phyloP scores from a whole-genome alignment of 2,113 vertebrate genomes.

The Xiphias gladius region DNA sequence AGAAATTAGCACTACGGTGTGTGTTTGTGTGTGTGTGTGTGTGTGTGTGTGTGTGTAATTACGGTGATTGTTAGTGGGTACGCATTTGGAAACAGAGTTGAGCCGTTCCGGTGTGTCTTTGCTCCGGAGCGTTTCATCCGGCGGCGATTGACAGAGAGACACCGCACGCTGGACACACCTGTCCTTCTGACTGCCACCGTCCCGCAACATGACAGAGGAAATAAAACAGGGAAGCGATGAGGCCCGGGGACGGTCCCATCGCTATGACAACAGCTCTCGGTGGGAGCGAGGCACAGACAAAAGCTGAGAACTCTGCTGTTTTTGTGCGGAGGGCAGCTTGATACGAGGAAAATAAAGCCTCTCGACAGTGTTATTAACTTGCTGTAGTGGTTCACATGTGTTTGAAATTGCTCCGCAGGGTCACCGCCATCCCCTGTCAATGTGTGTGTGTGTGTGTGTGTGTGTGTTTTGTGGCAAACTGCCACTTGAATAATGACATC shows the following conservation, averaged over 20 bases:
- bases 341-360: conserved; percentile 7
- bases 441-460: background rate
- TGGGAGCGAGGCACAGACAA: conserved; percentile 1
- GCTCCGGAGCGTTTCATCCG: background rate
- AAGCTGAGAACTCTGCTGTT: conserved; percentile 20
- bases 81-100: too few relatives aligned
- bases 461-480: too few relatives aligned
- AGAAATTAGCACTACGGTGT: too few relatives aligned
- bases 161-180: too few relatives aligned
- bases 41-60: too few relatives aligned
- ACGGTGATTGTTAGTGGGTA: too few relatives aligned
- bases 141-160: background rate
- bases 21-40: too few relatives aligned
- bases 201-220: background rate
- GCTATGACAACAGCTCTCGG: conserved; percentile 53
- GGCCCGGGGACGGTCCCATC: conserved; percentile 14
- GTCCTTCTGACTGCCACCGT: background rate
- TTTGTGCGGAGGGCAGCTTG: background rate
- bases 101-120: too few relatives aligned
- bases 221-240: conserved; percentile 8
- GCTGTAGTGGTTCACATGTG: background rate
- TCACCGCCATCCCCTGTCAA: too few relatives aligned
- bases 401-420: background rate
- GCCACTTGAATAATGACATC: too few relatives aligned
- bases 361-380: background rate